These are phyloP conservation scores for Gorsachius goisagi DNA, from an alignment of 2,113 vertebrate genomes.

Conservation along the genomic window DNA sequence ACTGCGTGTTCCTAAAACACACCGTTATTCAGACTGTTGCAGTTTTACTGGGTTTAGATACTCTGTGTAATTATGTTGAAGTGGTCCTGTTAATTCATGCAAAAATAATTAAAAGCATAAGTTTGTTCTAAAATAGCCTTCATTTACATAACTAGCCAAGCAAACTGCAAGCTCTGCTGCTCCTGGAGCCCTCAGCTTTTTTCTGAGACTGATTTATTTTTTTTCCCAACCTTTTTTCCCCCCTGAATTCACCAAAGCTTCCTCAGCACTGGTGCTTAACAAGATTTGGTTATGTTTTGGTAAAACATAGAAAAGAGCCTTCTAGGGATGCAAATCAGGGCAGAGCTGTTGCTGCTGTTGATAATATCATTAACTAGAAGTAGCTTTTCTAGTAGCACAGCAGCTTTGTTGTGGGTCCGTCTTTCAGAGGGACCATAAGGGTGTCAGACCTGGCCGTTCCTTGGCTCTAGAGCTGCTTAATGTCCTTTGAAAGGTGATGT, in stretches of 20 bases:
- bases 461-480: not conserved
- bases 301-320: not conserved
- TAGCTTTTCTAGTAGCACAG: not conserved
- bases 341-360: not conserved
- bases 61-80: not conserved
- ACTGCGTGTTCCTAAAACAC: not conserved
- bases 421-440: no score
- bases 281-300: not conserved
- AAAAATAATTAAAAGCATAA: not conserved
- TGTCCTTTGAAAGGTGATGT: not conserved
- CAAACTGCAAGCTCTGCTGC: not conserved
- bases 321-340: not conserved
- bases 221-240: not conserved
- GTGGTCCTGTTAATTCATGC: not conserved
- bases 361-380: not conserved
- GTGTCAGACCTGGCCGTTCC: rapidly evolving
- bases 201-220: not conserved
- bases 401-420: no score
- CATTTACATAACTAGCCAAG: not conserved
- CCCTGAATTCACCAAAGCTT: no score
- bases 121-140: not conserved
- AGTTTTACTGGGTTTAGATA: not conserved
- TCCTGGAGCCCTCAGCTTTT: not conserved
- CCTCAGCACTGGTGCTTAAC: not conserved
- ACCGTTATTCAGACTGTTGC: not conserved